Evolutionary conservation across 2,888 invertebrate genomes (phyloP), one percentile per base, ranked within the genome.

Genomic region (Anodontia alba): DNA sequence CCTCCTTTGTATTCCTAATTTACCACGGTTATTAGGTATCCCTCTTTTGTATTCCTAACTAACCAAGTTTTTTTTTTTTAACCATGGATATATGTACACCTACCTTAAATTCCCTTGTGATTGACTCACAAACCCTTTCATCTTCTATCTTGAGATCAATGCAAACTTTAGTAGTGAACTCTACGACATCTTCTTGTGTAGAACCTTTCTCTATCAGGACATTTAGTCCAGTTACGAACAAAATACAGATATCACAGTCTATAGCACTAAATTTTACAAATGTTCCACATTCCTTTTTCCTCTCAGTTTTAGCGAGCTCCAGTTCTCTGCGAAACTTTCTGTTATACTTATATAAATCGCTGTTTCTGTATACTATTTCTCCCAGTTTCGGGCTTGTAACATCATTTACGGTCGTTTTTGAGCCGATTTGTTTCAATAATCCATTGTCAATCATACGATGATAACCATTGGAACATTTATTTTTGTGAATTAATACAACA

Each of bases 131-230:
- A 5, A 99, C 98, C 87, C 98, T 95, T 0, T 97, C 96, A 15
- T 97, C 97, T 94, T 98, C 98, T 84, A 98, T 97, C 91, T 98
- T 97, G 51, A 98, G 95, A 80, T 97, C 97, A 1, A 97, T 97
- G 93, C 98, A 98, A 90, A 98, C 54, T 12, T 69, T 66, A 1
- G 79, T 89, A 12, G 88, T 49, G 49, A 87, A 80, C n/a, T 73
- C 70, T 0, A 81, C 85, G 20, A 91, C 86, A 1, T 87, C 89
- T 3, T 84, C 87, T 57, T 86, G 96, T 0, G 85, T 73, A 26
- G 81, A 73, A 26, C 87, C 80, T 66, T 78, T 57, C 15, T 69
- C 31, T 17, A 88, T 73, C 20, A 89, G 70, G 3, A 42, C 31
- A 10, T 81, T 75, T 3, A 90, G n/a, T 0, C 69, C 73, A 0